phyloP scores from a whole-genome alignment of 1,140 invertebrate genomes.

The Ceratina calcarata region DNA sequence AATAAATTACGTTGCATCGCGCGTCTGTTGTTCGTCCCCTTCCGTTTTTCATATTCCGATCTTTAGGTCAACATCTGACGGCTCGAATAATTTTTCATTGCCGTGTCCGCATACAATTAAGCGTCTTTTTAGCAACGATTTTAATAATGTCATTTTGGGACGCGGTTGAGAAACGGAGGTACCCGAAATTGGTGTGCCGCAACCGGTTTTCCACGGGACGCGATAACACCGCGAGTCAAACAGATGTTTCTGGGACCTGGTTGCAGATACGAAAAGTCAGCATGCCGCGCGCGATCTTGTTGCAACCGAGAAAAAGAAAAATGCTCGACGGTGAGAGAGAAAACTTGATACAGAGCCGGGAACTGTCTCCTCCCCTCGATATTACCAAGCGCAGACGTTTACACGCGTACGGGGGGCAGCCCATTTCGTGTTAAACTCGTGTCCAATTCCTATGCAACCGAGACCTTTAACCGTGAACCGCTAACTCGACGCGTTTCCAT shows the following conservation, averaged over 20 bases:
- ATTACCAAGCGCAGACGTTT: constrained; percentile 30
- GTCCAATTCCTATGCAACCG: constrained; percentile 18
- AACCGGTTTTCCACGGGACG: constrained; percentile 56
- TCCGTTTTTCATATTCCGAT: too few relatives aligned
- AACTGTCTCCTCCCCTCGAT: background rate
- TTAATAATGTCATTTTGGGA: constrained; percentile 30
- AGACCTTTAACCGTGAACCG: constrained; percentile 7
- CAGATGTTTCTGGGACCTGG: constrained; percentile 47
- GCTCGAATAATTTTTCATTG: too few relatives aligned
- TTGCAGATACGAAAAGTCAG: constrained; percentile 49
- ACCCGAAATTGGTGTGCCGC: constrained; percentile 49
- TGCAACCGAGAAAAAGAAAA: constrained; percentile 25
- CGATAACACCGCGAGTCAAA: constrained; percentile 55
- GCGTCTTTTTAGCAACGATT: background rate
- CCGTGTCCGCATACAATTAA: too few relatives aligned
- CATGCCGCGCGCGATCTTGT: constrained; percentile 19
- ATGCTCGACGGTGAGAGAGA: background rate
- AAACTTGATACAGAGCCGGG: background rate
- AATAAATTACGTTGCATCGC: background rate
- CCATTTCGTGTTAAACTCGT: constrained; percentile 46
- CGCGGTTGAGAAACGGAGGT: constrained; percentile 5
- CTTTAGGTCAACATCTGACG: too few relatives aligned
- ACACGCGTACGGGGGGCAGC: constrained; percentile 40
- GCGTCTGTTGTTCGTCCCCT: too few relatives aligned
- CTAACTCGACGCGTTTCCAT: background rate